These are phyloP conservation scores for Chaetorhynchus papuensis DNA, from an alignment of 2,113 vertebrate species.

Conservation along the genomic window DNA sequence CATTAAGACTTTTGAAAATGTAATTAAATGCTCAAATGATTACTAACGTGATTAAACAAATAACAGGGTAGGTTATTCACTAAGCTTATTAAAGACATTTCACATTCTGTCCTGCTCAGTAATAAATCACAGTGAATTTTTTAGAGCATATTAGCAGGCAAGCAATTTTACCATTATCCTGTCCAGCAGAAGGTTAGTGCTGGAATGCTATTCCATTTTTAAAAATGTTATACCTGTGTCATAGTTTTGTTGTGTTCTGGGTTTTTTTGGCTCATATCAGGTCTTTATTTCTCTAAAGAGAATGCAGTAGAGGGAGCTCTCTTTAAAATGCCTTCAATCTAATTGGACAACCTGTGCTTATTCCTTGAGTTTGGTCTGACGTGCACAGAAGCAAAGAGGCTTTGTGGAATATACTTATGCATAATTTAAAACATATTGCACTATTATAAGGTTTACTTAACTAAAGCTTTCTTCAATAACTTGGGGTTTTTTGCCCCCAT, in stretches of 20 bases:
- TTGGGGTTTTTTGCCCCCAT: neutral
- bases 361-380: neutral
- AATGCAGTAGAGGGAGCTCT: neutral
- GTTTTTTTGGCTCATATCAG: neutral
- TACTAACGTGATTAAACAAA: conserved; percentile 63
- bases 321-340: neutral
- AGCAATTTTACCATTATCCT: conserved; percentile 28
- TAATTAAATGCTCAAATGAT: conserved; percentile 67
- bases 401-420: neutral
- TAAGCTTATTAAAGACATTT: conserved; percentile 62
- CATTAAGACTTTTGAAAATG: conserved; percentile 60
- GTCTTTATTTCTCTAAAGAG: neutral
- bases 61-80: conserved; percentile 41
- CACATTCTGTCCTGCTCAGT: neutral
- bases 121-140: conserved; percentile 59
- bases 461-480: neutral
- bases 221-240: neutral
- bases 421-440: neutral
- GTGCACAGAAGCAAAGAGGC: neutral
- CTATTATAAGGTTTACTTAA: neutral
- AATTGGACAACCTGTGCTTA: neutral
- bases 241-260: neutral
- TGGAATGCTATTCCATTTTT: neutral
- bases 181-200: neutral
- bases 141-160: conserved; percentile 23